Conservation (phyloP, 2,888 invertebrate genomes). For the Nipponacmea schrenckii region DNA sequence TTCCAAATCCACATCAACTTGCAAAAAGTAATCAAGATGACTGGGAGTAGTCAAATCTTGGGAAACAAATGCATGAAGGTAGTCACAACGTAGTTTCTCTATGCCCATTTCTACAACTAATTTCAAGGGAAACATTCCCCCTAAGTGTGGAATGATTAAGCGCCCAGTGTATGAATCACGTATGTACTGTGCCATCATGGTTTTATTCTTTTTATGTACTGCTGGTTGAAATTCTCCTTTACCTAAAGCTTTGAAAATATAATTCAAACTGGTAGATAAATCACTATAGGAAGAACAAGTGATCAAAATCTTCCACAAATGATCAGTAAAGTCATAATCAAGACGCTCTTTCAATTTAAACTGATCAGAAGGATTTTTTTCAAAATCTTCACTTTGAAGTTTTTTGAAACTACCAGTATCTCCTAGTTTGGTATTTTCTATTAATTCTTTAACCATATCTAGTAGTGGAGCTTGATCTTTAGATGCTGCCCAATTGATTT, state of each 20-base stretch:
- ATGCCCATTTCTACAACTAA: constrained; percentile 58
- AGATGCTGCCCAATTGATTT: constrained; percentile 46
- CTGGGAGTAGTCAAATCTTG: constrained; percentile 45
- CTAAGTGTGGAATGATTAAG: constrained; percentile 42
- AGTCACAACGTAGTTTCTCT: constrained; percentile 56
- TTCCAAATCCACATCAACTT: constrained; percentile 27
- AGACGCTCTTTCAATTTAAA: constrained; percentile 37
- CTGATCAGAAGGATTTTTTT: constrained; percentile 24
- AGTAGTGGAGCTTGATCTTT: constrained; percentile 34
- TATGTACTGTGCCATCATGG: constrained; percentile 55
- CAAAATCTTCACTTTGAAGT: constrained; percentile 27
- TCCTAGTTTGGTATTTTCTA: constrained; percentile 43
- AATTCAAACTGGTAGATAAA: constrained; percentile 42
- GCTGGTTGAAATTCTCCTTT: constrained; percentile 52
- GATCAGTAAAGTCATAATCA: constrained; percentile 53
- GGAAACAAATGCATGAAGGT: constrained; percentile 47
- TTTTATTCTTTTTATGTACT: constrained; percentile 55
- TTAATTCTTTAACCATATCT: constrained; percentile 37
- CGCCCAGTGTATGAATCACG: constrained; percentile 53
- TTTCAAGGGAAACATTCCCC: constrained; percentile 46
- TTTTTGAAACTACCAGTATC: constrained; percentile 33
- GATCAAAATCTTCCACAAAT: constrained; percentile 51
- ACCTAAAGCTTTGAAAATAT: constrained; percentile 42
- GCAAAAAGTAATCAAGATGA: constrained; percentile 40
- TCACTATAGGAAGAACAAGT: constrained; percentile 47